Percentiles rank a stretch among this genome's conserved stretches.
Conservation (phyloP, 2,888 invertebrate genomes). For the Andricus curvator region DNA sequence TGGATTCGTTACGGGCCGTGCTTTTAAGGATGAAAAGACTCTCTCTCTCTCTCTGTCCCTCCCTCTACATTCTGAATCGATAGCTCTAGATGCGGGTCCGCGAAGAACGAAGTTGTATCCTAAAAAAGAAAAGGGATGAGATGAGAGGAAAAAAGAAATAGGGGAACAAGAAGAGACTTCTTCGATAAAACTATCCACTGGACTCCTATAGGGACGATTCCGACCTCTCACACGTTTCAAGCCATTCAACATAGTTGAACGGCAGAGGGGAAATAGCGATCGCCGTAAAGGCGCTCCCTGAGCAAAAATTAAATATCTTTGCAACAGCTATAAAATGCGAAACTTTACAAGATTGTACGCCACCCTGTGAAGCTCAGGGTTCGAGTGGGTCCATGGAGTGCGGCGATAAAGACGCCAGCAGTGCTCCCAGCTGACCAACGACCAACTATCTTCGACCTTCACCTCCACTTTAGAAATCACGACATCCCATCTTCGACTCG, state of each 20-base stretch:
- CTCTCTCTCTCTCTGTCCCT: neutral
- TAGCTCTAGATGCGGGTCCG: slow-evolving; percentile 34
- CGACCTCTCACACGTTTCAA: slow-evolving; percentile 32
- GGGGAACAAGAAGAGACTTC: slow-evolving; percentile 43
- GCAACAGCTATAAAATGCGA: slow-evolving; percentile 69
- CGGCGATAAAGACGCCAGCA: slow-evolving; percentile 64
- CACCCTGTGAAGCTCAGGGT: slow-evolving; percentile 45
- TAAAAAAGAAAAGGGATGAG: slow-evolving; percentile 42
- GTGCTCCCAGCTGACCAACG: slow-evolving; percentile 58
- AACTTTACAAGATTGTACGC: slow-evolving; percentile 64
- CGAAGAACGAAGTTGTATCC: slow-evolving; percentile 50
- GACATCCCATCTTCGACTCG: slow-evolving; percentile 24
- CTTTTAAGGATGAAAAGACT: slow-evolving; percentile 32
- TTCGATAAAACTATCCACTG: slow-evolving; percentile 49
- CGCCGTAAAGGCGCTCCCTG: slow-evolving; percentile 64
- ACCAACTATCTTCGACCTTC: slow-evolving; percentile 42
- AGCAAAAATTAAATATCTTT: slow-evolving; percentile 73
- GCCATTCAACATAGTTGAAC: slow-evolving; percentile 19
- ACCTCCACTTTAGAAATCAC: slow-evolving; percentile 31
- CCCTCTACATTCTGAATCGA: slow-evolving; percentile 21
- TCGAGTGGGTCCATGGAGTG: slow-evolving; percentile 48
- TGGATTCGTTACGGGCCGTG: slow-evolving; percentile 32
- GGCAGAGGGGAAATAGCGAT: slow-evolving; percentile 57
- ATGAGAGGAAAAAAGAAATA: slow-evolving; percentile 19
- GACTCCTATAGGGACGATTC: slow-evolving; percentile 41